These are phyloP conservation scores for Willisornis vidua DNA, from an alignment of 2,113 vertebrate genomes.

Conservation along the genomic window DNA sequence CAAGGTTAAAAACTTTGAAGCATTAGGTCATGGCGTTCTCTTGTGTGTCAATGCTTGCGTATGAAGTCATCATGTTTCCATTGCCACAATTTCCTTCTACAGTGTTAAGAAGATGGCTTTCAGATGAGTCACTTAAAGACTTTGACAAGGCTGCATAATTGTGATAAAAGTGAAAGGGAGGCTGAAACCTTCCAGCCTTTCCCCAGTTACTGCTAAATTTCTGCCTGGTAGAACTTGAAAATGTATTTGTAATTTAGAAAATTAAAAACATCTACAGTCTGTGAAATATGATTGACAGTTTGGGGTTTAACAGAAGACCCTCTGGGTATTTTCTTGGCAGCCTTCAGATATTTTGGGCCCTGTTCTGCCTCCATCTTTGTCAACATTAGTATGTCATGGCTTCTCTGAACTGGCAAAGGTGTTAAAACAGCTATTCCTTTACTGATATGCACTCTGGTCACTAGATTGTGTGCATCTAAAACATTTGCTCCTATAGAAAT, in stretches of 20 bases:
- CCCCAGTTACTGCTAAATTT: constrained; percentile 67
- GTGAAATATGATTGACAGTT: constrained; percentile 54
- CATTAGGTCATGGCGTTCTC: constrained; percentile 70
- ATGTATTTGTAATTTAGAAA: constrained; percentile 65
- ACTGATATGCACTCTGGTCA: not conserved
- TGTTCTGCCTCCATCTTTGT: constrained; percentile 59
- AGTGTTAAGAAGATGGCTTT: constrained; percentile 61
- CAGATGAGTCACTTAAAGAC: constrained; percentile 61
- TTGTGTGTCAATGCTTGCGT: constrained; percentile 68
- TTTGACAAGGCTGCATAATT: constrained; percentile 57
- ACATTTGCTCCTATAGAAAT: constrained; percentile 14
- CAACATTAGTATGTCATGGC: not conserved
- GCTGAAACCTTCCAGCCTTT: constrained; percentile 48
- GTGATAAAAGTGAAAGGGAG: constrained; percentile 47
- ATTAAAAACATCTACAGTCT: constrained; percentile 57
- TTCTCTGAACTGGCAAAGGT: constrained; percentile 33
- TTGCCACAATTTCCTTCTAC: constrained; percentile 70
- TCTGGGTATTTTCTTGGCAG: constrained; percentile 66
- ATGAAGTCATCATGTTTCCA: constrained; percentile 71
- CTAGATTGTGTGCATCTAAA: constrained; percentile 49
- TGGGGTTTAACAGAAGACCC: constrained; percentile 67
- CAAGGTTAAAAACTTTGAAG: constrained; percentile 59
- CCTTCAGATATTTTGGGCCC: constrained; percentile 59
- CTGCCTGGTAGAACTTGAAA: constrained; percentile 68
- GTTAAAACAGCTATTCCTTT: constrained; percentile 23